Evolutionary conservation across 2,797 vertebrate species (phyloP), one percentile per base, ranked within the genome.

Genomic region (Lepilemur ruficaudatus): DNA sequence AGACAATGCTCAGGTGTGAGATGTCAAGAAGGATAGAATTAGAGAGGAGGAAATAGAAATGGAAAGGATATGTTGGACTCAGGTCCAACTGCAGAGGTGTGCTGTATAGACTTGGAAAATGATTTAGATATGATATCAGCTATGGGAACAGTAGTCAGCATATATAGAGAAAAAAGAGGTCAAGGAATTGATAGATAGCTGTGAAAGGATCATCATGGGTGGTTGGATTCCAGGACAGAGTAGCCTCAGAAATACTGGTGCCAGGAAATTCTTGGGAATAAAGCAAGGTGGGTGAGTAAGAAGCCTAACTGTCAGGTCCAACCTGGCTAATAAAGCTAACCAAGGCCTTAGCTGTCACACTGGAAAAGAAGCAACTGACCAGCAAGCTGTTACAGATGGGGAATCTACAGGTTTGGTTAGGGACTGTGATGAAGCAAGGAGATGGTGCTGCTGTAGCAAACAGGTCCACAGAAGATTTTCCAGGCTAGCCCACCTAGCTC

Each of bases 41-140:
- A 67, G 32, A 73, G 35, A 93, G 18, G 22, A 95, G 50, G n/a
- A 86, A 87, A 87, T 32, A 92, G 30, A 67, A 96, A 83, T 83
- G 43, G 32, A 79, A 73, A 90, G 35, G 14, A 89, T 38, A 79
- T 80, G 25, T 81, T 90, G 89, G 46, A 82, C 7, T 52, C 89
- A 55, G 89, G 48, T 55, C 90, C 48, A 89, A 78, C 32, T 76
- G 12, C 25, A 87, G 48, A 92, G 14, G 18, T 96, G 43, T 92
- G 57, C 23, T 83, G 20, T 61, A 72, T 73, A 87, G 55, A 65
- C 43, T 75, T 91, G 50, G 50, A 69, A 91, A 75, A 95, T 91
- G 32, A 70, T 85, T 89, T 83, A 59, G 57, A 91, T 43, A 50
- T 88, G 43, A 69, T 88, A 50, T 61, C 32, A 80, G 28, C 25